Evolutionary conservation across 2,797 vertebrate species (phyloP), one percentile per base, ranked within the genome.

Genomic region (Pangasius djambal): DNA sequence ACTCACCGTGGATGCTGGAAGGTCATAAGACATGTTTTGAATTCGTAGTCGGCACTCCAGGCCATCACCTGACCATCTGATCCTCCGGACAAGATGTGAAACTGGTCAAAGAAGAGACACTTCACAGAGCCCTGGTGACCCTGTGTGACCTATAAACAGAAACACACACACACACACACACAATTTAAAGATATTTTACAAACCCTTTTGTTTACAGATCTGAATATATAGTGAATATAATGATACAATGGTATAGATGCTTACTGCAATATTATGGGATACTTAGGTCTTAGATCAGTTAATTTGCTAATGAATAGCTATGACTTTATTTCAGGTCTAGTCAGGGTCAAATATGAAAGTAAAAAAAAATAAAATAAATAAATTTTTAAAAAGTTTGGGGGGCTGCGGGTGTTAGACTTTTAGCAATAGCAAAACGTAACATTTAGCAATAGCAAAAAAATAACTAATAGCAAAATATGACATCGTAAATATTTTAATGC

Each of bases 61-160:
- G 74, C 72, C 86, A 48, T 48, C 28, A 86, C 86, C 57, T 50
- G 40, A 50, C 28, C 28, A 5, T 86, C 72, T 34, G 86, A 78
- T 34, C 86, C 86, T 63, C 86, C 86, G 3, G 86, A 86, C 57
- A 86, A 65, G 57, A 86, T 8, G 40, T 86, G 86, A 63, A 63
- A 78, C 10, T 77, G 63, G 44, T 86, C 86, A 78, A 86, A 50
- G 74, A 78, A 86, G 16, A 86, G 28, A 50, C 86, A 86, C 57
- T 48, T 86, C 16, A 86, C 86, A 48, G 86, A 48, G 52, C 86
- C 72, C 31, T 65, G 72, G 40, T 86, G 86, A n/a, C 57, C 55
- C 5, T 63, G 12, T 22, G 28, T 86, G 37, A 78, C 74, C 86
- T 86, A 12, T 31, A 77, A 77, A 50, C 72, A 77, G 6, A 48